Conservation (phyloP, 2,113 vertebrate genomes). For the Bucco capensis region DNA sequence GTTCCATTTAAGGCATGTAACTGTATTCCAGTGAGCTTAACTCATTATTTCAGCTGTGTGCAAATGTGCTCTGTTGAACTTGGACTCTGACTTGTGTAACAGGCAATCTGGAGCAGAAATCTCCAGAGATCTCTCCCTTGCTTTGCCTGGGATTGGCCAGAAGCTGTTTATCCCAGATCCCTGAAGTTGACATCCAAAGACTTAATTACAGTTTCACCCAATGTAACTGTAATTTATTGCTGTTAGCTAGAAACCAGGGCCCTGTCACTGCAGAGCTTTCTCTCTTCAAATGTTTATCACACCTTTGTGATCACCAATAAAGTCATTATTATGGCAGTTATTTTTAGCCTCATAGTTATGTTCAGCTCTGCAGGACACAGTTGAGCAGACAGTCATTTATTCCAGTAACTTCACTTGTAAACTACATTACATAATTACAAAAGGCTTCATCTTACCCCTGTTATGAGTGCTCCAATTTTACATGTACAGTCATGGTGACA, state of each 20-base stretch:
- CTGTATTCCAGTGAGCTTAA: not conserved
- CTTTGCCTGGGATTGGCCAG: not conserved
- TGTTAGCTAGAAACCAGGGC: not conserved
- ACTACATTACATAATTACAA: not conserved
- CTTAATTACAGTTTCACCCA: constrained; percentile 14
- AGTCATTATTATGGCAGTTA: not conserved
- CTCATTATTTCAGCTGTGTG: not conserved
- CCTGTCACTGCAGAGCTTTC: not conserved
- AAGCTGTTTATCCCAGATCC: constrained; percentile 5
- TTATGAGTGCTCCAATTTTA: not conserved
- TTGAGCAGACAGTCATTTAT: constrained; percentile 17
- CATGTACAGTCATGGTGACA: not conserved
- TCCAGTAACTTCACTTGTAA: not conserved
- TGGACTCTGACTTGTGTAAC: not conserved
- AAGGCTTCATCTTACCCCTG: not conserved
- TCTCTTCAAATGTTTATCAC: not conserved
- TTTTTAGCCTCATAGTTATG: constrained; percentile 16
- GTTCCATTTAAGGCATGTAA: not conserved
- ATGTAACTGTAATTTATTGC: not conserved
- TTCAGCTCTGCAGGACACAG: not conserved
- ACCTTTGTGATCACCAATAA: not conserved
- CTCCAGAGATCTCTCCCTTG: not conserved
- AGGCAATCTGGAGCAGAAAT: constrained; percentile 13
- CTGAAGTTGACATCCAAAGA: not conserved
- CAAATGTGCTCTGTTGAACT: not conserved